Conservation (phyloP, 2,797 vertebrate genomes). For the Melanotaenia trifasciata region DNA sequence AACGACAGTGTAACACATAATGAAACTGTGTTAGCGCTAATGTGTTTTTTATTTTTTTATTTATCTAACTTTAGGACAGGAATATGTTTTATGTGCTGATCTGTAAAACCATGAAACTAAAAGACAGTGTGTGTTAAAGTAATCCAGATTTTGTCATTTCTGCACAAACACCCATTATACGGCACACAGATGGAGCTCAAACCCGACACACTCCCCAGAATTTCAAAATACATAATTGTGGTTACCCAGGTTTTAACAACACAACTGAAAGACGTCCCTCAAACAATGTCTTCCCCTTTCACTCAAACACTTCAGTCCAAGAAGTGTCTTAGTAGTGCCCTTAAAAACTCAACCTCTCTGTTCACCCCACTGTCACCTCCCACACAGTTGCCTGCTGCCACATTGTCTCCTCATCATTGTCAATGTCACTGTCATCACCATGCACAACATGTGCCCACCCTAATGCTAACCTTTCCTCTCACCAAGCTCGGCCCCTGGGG, state of each 20-base stretch:
- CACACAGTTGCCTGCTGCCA: conserved; percentile 74
- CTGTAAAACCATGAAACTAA: too few relatives aligned
- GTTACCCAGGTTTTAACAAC: conserved; percentile 7
- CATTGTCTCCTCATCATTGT: conserved; percentile 75
- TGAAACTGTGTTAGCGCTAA: too few relatives aligned
- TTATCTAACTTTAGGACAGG: too few relatives aligned
- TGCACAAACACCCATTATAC: neutral
- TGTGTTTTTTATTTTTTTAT: too few relatives aligned
- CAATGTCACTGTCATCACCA: conserved; percentile 73
- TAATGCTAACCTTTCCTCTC: conserved; percentile 67
- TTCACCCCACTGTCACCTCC: conserved; percentile 73
- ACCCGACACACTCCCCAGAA: neutral
- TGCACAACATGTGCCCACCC: conserved; percentile 67
- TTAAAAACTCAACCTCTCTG: conserved; percentile 53
- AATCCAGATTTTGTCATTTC: conserved; percentile 10
- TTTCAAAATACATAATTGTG: conserved; percentile 4
- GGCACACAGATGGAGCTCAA: conserved; percentile 4
- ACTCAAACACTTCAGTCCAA: conserved; percentile 40
- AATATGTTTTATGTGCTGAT: too few relatives aligned
- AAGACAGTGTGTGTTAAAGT: too few relatives aligned
- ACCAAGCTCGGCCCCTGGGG: conserved; percentile 62
- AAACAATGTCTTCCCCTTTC: conserved; percentile 38
- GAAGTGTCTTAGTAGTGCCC: conserved; percentile 48
- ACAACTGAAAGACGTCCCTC: conserved; percentile 25
- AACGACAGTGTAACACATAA: too few relatives aligned